Evolutionary conservation across 2,888 invertebrate species (phyloP), one percentile per base, ranked within the genome.

Genomic region (Eupithecia pulchellata): DNA sequence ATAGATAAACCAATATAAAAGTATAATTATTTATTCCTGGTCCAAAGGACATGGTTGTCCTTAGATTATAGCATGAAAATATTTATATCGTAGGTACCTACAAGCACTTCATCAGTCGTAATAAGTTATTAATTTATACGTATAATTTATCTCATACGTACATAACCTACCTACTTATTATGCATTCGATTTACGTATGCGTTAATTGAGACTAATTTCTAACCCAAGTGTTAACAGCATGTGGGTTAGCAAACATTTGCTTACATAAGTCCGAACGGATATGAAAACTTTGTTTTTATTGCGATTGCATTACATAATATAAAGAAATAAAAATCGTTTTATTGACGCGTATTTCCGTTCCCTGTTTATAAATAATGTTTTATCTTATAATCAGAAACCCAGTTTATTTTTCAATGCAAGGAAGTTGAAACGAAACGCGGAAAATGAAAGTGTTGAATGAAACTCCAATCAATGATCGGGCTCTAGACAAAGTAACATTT

Each of bases 361-460:
- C 30, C 36, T 27, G 36, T 62, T 62, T 62, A 39, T 39, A 36
- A 62, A 62, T 27, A 62, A 62, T 39, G 32, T 39, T 62, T 61
- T 30, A n/a, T 61, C n/a, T 32, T 39, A 30, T 60, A 17, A n/a
- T 60, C 29, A 60, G n/a, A 8, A 9, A 11, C 58, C 8, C 1
- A 52, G 52, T 52, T 52, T 60, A 60, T 60, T 32, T 55, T 36
- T 68, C 62, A 66, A 66, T 63, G 34, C 17, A 30, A 65, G 72
- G 68, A 72, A 65, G 68, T 65, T 65, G 42, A 42, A 13, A 30
- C 60, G 64, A 61, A 61, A 47, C 39, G 57, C 39, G 34, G 55
- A 61, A 47, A 68, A 68, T 47, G 66, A 72, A 68, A 72, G 72
- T 72, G 62, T 52, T 62, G 20, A 25, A 52, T 13, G 52, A 25